phyloP scores from a whole-genome alignment of 1,140 invertebrate species.

The Chironomus tepperi region DNA sequence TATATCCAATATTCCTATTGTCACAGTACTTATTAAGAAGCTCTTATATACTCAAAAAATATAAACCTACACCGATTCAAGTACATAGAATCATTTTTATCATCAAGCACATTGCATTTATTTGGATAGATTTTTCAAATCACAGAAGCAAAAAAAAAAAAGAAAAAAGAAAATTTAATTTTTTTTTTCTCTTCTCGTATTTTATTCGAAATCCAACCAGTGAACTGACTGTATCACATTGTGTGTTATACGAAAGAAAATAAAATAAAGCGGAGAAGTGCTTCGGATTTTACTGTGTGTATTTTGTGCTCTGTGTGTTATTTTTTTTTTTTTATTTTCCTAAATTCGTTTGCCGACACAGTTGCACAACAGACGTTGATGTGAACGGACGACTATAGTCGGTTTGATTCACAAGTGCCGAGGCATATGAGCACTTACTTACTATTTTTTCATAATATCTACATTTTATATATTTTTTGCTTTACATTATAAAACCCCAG shows the following conservation, averaged over 20 bases:
- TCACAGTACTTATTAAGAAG: too few species aligned
- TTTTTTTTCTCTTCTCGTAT: neutral
- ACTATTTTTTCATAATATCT: neutral
- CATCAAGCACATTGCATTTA: too few species aligned
- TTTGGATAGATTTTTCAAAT: too few species aligned
- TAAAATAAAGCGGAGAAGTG: neutral
- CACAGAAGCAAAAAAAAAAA: too few species aligned
- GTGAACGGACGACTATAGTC: slow-evolving; percentile 15
- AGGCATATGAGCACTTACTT: neutral
- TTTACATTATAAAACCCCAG: neutral
- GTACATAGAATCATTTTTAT: too few species aligned
- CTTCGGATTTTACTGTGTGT: slow-evolving; percentile 5
- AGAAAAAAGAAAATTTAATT: too few species aligned
- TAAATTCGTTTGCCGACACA: slow-evolving; percentile 22
- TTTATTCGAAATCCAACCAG: slow-evolving; percentile 12
- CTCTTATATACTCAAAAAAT: too few species aligned
- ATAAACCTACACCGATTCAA: too few species aligned
- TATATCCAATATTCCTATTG: too few species aligned
- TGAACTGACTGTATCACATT: neutral
- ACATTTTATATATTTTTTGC: too few species aligned
- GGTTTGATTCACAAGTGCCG: neutral
- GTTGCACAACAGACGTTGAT: slow-evolving; percentile 8
- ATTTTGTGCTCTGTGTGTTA: neutral
- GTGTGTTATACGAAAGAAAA: neutral
- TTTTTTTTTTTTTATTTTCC: slow-evolving; percentile 16